phyloP scores from a whole-genome alignment of 53 echinoderm and acorn worm species.

The Crossaster papposus region DNA sequence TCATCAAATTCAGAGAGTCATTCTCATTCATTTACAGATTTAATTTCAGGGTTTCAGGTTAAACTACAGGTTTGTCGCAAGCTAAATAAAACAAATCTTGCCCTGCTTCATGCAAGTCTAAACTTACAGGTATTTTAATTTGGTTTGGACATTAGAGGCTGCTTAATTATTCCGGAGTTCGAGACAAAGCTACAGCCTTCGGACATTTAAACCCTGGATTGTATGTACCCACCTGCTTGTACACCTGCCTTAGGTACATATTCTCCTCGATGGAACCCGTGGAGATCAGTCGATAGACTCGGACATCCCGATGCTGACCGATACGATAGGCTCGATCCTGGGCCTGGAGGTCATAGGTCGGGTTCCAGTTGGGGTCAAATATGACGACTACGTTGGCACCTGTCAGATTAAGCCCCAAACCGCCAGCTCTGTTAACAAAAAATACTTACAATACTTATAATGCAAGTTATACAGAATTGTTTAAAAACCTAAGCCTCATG shows the following conservation, averaged over 20 bases:
- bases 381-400: constrained; percentile 95
- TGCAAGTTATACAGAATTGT: not conserved
- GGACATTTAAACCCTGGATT: not conserved
- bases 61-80: too few species aligned
- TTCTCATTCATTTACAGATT: too few species aligned
- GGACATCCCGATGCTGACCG: constrained; percentile 93
- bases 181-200: not conserved
- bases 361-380: constrained; percentile 99
- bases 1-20: too few species aligned
- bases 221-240: constrained; percentile 76
- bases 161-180: not conserved
- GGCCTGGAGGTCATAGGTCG: constrained; percentile 94
- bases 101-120: too few species aligned
- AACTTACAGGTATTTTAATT: too few species aligned
- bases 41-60: too few species aligned
- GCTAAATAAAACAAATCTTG: too few species aligned
- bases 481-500: not conserved
- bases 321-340: constrained; percentile 96
- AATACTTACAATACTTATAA: not conserved
- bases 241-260: constrained; percentile 94
- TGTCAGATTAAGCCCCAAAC: constrained; percentile 89
- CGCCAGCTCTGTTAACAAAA: constrained; percentile 75
- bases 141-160: too few species aligned
- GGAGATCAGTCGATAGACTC: constrained; percentile 86
- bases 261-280: constrained; percentile 94